phyloP scores from a whole-genome alignment of 2,888 invertebrate species.

The Protophormia terraenovae region DNA sequence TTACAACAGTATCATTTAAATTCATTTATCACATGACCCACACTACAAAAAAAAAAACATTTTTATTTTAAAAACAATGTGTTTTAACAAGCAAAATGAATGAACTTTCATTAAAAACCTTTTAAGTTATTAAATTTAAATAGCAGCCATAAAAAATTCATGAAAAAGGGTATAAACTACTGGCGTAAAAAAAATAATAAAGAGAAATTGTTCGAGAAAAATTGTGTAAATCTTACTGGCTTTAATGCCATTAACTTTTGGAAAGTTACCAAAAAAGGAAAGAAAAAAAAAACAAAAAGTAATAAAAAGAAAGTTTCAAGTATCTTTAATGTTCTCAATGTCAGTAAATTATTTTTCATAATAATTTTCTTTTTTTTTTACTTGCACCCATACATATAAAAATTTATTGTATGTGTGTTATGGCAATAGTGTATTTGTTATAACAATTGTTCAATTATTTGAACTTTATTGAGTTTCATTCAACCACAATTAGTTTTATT shows the following conservation, averaged over 20 bases:
- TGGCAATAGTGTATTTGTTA: neutral
- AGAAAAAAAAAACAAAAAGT: neutral
- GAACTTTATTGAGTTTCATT: slow-evolving; percentile 24
- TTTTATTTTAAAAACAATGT: neutral
- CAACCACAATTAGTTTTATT: slow-evolving; percentile 48
- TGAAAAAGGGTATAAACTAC: neutral
- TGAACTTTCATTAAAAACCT: neutral
- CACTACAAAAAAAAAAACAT: no score
- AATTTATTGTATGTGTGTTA: no score
- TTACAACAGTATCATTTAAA: no score
- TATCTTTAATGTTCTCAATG: neutral
- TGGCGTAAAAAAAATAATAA: neutral
- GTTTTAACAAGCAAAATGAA: neutral
- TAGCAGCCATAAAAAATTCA: neutral
- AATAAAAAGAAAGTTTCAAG: slow-evolving; percentile 13
- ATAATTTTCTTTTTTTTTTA: neutral
- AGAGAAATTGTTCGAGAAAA: no score
- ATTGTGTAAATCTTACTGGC: neutral
- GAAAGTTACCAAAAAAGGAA: slow-evolving; percentile 12
- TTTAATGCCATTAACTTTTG: slow-evolving; percentile 31
- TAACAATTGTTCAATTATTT: slow-evolving; percentile 4
- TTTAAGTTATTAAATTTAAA: neutral
- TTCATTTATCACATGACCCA: no score
- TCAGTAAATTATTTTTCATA: slow-evolving; percentile 9
- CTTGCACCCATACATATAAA: neutral